Evolutionary conservation across 2,797 vertebrate species (phyloP), one percentile per base, ranked within the genome.

Genomic region (Enteromius trimaculatus): DNA sequence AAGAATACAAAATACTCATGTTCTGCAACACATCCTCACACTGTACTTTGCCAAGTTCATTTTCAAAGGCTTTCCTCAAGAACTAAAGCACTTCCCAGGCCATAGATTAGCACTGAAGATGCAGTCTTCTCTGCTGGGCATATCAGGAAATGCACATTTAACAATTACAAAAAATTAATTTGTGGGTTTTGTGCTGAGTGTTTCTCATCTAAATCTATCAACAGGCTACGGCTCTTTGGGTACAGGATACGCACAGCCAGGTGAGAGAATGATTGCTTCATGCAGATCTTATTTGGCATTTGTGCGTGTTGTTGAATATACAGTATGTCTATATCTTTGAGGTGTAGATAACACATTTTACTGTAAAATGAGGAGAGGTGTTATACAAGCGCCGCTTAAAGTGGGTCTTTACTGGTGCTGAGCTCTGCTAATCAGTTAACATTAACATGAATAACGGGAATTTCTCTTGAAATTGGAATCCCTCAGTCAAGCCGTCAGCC

Each of bases 201-300:
- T 85, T 64, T 79, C 74, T 68, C 84, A 84, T 85, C 55, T 81
- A 68, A 47, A 21, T 49, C 19, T 44, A 2, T 80, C 1, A n/a
- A 51, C 17, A 89, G 88, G 87, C 62, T 88, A 89, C 26, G 84
- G 87, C 26, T 84, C 80, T 80, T 68, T 87, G 85, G 80, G 79
- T 23, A 66, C 85, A 53, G 85, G 88, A 82, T 84, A 66, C 69
- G 53, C 42, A 55, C 87, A 87, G 60, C 84, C 65, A 89, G 87
- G 87, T 89, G 37, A 39, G 62, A 53, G 6, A 37, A 37, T 8
- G 26, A 72, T 13, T 26, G 55, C 62, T 9, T 19, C 29, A 65
- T 2, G 2, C 62, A 64, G 6, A 64, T 31, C 8, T 64, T 17
- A 29, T 26, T 23, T 62, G 5, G 13, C 60, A 31, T 31, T 11